Evolutionary conservation across 2,888 invertebrate genomes (phyloP), one percentile per base, ranked within the genome.

Genomic region (Dorcus parallelipipedus): DNA sequence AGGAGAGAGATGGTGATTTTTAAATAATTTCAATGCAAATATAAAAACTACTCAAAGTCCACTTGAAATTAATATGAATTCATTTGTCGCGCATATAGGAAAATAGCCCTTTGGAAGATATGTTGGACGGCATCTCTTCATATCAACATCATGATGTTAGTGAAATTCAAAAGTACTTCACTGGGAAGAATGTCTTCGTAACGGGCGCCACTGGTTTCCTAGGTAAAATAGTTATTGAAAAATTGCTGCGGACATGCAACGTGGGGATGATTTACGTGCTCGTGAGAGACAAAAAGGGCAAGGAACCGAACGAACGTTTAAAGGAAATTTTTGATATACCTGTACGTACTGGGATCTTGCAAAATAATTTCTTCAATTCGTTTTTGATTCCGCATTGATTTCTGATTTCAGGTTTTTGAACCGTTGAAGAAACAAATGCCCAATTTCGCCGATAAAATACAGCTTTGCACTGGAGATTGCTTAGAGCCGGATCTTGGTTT

Each of bases 261-360:
- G 20, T 73, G 8, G 67, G 68, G 9, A 69, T 64, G 39, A 72
- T 76, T 38, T 76, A 71, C 54, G 63, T 76, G 2, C 56, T 76
- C 39, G 59, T 76, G 1, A 60, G 76, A 26, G 61, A 68, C 40
- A 77, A 76, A 60, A 76, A 75, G 57, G 73, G 72, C 5, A 71
- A 72, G 53, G 67, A 69, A n/a, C 58, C 66, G 9, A 58, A 69
- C 23, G 64, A 67, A 26, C 64, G 76, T 38, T 70, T 75, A 20
- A 81, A 84, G 39, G 84, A 86, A 53, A 79, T 87, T 55, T 83
- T 66, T 52, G 58, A 58, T 5, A 14, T 56, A 14, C 61, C 61
- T 1, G 61, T 61, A 81, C 42, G 42, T 5, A 17, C 82, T 9
- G 3, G 17, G 0, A 33, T 6, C 26, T 33, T 1, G 6, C 41